Evolutionary conservation across 2,113 vertebrate genomes (phyloP).

Genomic region (Hiodon alosoides): DNA sequence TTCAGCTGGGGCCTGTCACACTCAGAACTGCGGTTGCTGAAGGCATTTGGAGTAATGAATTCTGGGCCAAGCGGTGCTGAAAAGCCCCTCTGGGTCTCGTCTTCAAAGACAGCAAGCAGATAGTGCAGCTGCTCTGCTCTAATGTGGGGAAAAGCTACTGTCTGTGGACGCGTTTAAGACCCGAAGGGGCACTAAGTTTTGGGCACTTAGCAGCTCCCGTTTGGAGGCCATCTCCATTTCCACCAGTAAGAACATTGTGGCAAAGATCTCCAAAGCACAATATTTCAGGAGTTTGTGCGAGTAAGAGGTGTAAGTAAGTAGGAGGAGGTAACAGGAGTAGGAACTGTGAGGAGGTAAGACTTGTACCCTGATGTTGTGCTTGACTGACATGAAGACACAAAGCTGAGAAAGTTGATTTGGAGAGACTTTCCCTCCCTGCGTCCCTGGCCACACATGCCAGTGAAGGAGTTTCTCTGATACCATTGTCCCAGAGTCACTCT

Average conservation of each 20-base stretch:
- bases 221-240: too few species aligned
- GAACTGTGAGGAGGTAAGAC: background rate
- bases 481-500: constrained; percentile 60
- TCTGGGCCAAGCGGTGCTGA: constrained; percentile 41
- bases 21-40: constrained; percentile 46
- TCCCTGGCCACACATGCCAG: constrained; percentile 30
- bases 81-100: constrained; percentile 44
- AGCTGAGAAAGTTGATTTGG: too few species aligned
- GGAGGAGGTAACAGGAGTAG: background rate
- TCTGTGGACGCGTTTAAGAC: background rate
- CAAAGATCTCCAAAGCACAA: too few species aligned
- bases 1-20: constrained; percentile 5
- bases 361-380: too few species aligned
- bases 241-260: too few species aligned
- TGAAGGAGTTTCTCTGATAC: constrained; percentile 64
- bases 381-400: too few species aligned
- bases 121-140: constrained; percentile 16
- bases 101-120: constrained; percentile 30
- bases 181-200: background rate
- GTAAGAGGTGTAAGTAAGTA: too few species aligned
- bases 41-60: constrained; percentile 52
- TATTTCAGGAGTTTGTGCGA: too few species aligned
- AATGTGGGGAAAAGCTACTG: background rate
- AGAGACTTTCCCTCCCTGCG: constrained; percentile 21
- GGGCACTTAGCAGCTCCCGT: background rate